Evolutionary conservation across 1,140 invertebrate species (phyloP).

Genomic region (Anagrus nilaparvatae): DNA sequence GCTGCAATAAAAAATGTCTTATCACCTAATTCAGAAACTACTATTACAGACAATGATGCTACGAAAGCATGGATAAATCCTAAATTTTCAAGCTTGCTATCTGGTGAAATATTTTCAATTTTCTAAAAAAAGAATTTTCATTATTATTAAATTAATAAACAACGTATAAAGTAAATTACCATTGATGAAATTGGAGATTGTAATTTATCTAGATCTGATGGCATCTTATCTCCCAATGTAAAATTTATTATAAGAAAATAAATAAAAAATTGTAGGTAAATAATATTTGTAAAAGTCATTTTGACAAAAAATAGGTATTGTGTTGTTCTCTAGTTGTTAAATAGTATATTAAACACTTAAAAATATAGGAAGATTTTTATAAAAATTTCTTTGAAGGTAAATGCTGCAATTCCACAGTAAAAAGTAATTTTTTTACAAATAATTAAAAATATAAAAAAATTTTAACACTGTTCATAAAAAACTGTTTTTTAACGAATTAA

Average conservation of each 20-base stretch:
- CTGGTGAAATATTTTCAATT: constrained; percentile 14
- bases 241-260: constrained; percentile 4
- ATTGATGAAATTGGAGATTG: constrained; percentile 4
- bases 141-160: not conserved
- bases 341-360: no score
- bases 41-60: constrained; percentile 88
- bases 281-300: no score
- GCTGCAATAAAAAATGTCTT: constrained; percentile 99
- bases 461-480: no score
- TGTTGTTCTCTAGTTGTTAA: no score
- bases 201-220: constrained; percentile 13
- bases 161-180: constrained; percentile 1
- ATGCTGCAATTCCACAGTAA: no score
- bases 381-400: no score
- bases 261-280: constrained; percentile 8
- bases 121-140: constrained; percentile 17
- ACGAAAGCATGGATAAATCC: constrained; percentile 92
- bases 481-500: no score
- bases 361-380: no score
- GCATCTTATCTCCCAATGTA: constrained; percentile 12
- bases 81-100: constrained; percentile 30
- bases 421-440: no score
- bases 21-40: constrained; percentile 96
- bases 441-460: no score
- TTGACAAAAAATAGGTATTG: no score